Evolutionary conservation across 2,888 invertebrate genomes (phyloP).

Genomic region (Schrankia costaestrigalis): DNA sequence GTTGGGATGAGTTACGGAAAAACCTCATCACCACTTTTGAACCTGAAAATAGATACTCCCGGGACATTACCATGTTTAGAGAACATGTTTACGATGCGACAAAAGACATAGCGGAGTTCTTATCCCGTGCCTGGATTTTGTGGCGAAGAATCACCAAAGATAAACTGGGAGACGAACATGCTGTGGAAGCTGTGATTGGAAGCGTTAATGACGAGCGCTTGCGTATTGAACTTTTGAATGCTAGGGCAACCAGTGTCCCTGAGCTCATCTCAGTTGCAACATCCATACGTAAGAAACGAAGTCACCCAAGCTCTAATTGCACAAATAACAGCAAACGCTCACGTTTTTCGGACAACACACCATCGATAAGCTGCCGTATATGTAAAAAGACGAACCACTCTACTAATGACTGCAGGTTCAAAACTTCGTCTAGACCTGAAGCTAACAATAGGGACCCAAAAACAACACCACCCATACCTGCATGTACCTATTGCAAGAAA

Average conservation of each 20-base stretch:
- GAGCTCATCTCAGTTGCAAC: not conserved
- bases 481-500: not conserved
- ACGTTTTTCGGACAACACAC: not conserved
- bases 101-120: conserved; percentile 29
- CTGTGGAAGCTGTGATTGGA: conserved; percentile 37
- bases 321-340: not conserved
- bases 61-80: conserved; percentile 25
- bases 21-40: conserved; percentile 20
- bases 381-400: not conserved
- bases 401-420: not conserved
- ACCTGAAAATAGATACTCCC: conserved; percentile 32
- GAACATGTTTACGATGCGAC: conserved; percentile 28
- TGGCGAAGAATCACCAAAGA: conserved; percentile 33
- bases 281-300: not conserved
- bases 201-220: conserved; percentile 26
- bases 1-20: conserved; percentile 24
- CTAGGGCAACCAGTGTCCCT: conserved; percentile 8
- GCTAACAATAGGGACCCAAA: not conserved
- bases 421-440: not conserved
- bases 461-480: not conserved
- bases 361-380: not conserved
- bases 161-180: conserved; percentile 20
- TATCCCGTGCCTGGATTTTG: conserved; percentile 31
- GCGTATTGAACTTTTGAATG: conserved; percentile 27
- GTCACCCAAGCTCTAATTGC: too few species aligned